Evolutionary conservation across 2,113 vertebrate species (phyloP), one percentile per base, ranked within the genome.

Genomic region (Brienomyrus brachyistius): DNA sequence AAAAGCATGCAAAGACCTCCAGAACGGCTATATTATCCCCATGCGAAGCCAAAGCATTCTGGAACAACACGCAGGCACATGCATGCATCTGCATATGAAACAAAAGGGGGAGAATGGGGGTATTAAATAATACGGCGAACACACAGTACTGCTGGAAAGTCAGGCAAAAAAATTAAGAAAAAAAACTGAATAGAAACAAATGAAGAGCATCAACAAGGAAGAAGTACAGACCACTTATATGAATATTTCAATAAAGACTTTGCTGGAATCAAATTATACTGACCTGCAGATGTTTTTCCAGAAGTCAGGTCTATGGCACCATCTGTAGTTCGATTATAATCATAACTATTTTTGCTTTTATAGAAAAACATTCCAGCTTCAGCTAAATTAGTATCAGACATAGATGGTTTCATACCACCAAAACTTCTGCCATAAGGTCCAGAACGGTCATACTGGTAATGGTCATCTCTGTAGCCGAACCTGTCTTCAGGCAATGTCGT

Each of bases 221-320:
- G 48, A 90, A 80, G 3, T 84, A 4, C 94, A 92, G 23, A 85
- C 50, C 88, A 40, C 62, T 74, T 47, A 13, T n/a, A 91, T 70
- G 92, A 45, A 86, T 52, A 96, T 94, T 95, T 94, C 92, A 95
- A 95, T 91, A 94, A 94, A 93, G 95, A 93, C 92, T 96, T 93
- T 94, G 92, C 86, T 91, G 91, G 91, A 90, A 92, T 92, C 91
- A 45, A 80, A 48, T 92, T 93, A 96, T 96, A 98, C 98, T 98
- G 94, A 99, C 98, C 98, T 96, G 97, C 90, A 90, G 97, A 96
- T 92, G 97, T 93, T 96, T 97, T 98, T 92, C 97, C 94, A 94
- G 98, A 97, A 91, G 98, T 99, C 92, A 99, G 97, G 95, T 99
- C 98, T 93, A 99, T 97, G 88, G 98, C 98, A 87, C 95, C 94